Conservation (phyloP, 2,888 invertebrate genomes). For the Drepanosiphum platanoidis region DNA sequence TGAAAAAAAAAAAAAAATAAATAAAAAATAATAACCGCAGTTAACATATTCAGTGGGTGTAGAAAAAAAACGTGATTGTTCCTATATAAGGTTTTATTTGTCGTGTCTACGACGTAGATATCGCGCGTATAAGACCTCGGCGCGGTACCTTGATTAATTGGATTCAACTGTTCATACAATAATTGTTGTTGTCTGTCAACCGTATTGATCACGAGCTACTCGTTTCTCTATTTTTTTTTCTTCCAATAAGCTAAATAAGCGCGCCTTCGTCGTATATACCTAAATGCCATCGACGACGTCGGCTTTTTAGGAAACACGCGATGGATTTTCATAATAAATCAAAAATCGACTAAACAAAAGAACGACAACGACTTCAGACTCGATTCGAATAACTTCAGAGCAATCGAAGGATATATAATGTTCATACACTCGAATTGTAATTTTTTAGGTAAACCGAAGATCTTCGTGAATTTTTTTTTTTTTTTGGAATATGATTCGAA, state of each 20-base stretch:
- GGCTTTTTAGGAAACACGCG: not conserved
- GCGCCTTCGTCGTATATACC: not conserved
- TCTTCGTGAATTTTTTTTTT: no score
- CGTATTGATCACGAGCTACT: conserved; percentile 19
- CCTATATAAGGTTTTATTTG: conserved; percentile 24
- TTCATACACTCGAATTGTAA: no score
- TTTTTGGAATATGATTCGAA: no score
- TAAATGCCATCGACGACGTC: not conserved
- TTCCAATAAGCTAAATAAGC: not conserved
- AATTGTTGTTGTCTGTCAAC: not conserved
- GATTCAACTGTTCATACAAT: conserved; percentile 35
- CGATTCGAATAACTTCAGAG: not conserved
- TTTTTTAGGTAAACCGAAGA: no score
- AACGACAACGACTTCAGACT: no score
- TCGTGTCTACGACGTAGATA: not conserved
- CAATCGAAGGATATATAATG: not conserved
- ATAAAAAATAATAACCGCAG: not conserved
- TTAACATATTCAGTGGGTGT: conserved; percentile 39
- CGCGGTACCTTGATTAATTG: conserved; percentile 34
- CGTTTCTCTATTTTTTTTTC: conserved; percentile 18
- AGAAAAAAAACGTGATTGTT: conserved; percentile 38
- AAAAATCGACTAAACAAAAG: no score
- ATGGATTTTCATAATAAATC: not conserved
- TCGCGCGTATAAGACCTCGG: conserved; percentile 15
- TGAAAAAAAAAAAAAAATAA: conserved; percentile 6